Evolutionary conservation across 2,888 invertebrate species (phyloP).

Genomic region (Troglohyphantes excavatus): DNA sequence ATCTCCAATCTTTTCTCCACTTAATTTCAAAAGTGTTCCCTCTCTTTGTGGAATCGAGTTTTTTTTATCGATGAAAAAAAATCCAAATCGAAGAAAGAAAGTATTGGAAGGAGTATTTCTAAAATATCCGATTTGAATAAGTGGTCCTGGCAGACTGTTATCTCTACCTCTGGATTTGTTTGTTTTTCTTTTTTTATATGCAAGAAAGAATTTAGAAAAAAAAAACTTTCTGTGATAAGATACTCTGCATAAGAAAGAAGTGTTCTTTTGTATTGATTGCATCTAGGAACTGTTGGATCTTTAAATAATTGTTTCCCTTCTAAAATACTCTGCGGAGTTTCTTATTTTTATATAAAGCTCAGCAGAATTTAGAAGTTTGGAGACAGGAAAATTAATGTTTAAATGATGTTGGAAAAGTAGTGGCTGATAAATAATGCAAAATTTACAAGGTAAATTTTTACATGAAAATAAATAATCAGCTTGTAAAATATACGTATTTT

Average conservation of each 20-base stretch:
- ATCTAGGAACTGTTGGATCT: not conserved
- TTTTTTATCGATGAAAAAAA: slow-evolving; percentile 22
- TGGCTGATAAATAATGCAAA: too few relatives aligned
- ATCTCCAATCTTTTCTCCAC: slow-evolving; percentile 5
- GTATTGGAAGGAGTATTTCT: slow-evolving; percentile 29
- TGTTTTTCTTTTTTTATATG: not conserved
- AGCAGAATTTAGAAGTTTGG: not conserved
- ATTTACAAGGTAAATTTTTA: too few relatives aligned
- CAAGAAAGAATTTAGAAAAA: not conserved
- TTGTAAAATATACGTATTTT: too few relatives aligned
- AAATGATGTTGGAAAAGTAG: not conserved
- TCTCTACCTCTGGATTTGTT: slow-evolving; percentile 1
- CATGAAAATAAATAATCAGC: too few relatives aligned
- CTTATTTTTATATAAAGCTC: not conserved
- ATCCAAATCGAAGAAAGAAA: slow-evolving; percentile 7
- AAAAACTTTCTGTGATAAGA: not conserved
- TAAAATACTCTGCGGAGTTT: not conserved
- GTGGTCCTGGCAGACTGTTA: slow-evolving; percentile 30
- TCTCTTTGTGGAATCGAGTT: slow-evolving; percentile 15
- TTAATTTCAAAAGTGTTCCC: slow-evolving; percentile 33
- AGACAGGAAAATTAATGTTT: not conserved
- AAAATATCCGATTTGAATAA: slow-evolving; percentile 41
- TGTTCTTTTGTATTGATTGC: not conserved
- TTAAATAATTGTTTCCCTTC: slow-evolving; percentile 5
- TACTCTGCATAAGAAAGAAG: not conserved